Percentiles rank a stretch among this genome's conserved stretches.
Evolutionary conservation across 2,797 vertebrate species (phyloP).

Genomic region (Cossypha heuglini): DNA sequence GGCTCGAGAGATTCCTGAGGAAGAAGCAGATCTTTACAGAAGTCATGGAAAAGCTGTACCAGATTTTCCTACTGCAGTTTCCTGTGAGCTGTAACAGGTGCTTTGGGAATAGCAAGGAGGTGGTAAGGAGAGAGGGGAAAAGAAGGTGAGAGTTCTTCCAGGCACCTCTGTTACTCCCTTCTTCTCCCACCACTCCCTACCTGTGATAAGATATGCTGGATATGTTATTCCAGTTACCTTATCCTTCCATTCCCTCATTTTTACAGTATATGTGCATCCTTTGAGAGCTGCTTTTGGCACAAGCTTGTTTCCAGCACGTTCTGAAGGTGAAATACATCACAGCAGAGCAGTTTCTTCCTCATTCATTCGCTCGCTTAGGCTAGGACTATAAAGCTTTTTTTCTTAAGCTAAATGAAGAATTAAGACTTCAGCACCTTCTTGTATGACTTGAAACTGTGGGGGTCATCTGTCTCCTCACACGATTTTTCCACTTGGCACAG

Average conservation of each 20-base stretch:
- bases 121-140: neutral
- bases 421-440: neutral
- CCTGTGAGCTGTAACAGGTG: neutral
- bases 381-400: neutral
- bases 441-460: neutral
- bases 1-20: accelerated
- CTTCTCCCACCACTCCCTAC: neutral
- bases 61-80: neutral
- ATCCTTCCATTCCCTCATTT: neutral
- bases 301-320: neutral
- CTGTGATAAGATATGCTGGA: neutral
- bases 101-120: neutral
- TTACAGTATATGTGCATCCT: accelerated
- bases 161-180: neutral
- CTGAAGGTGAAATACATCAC: neutral
- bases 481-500: neutral
- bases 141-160: neutral
- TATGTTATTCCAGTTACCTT: accelerated
- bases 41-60: neutral
- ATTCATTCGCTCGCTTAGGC: neutral
- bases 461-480: neutral
- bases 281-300: neutral
- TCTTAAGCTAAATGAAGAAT: neutral
- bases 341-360: neutral
- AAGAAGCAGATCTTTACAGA: neutral